Conservation (phyloP, 2,888 invertebrate species). For the Machimus rusticus region DNA sequence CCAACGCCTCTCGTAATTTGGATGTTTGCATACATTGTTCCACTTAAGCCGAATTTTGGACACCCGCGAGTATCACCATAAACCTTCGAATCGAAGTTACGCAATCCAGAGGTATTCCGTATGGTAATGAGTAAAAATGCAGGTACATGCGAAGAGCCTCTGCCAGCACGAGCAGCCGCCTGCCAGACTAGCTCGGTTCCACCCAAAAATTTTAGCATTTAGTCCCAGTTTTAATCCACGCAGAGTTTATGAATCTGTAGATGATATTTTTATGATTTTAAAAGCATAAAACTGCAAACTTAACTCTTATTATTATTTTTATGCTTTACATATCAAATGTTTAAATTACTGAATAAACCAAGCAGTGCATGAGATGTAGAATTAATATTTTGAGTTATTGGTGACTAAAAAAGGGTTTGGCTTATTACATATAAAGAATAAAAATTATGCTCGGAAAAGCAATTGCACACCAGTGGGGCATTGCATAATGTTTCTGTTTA, state of each 20-base stretch:
- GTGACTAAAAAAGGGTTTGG: no score
- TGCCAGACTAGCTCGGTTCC: neutral
- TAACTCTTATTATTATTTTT: neutral
- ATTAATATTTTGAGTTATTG: no score
- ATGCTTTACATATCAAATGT: no score
- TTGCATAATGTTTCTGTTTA: neutral
- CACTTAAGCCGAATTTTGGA: neutral
- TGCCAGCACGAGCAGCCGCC: neutral
- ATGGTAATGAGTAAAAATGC: neutral
- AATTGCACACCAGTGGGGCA: neutral
- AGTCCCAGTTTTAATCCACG: neutral
- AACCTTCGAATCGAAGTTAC: neutral
- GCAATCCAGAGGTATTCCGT: neutral
- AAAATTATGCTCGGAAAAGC: no score
- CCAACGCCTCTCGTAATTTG: neutral
- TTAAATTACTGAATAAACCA: no score
- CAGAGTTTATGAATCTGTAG: neutral
- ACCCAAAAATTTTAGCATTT: neutral
- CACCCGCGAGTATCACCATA: neutral
- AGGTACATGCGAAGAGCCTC: neutral
- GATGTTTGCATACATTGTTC: neutral
- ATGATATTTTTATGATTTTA: neutral
- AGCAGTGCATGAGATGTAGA: no score
- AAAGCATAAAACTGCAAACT: neutral
- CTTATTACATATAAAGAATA: no score